phyloP scores from a whole-genome alignment of 2,888 invertebrate species.

The Apantesis nais region DNA sequence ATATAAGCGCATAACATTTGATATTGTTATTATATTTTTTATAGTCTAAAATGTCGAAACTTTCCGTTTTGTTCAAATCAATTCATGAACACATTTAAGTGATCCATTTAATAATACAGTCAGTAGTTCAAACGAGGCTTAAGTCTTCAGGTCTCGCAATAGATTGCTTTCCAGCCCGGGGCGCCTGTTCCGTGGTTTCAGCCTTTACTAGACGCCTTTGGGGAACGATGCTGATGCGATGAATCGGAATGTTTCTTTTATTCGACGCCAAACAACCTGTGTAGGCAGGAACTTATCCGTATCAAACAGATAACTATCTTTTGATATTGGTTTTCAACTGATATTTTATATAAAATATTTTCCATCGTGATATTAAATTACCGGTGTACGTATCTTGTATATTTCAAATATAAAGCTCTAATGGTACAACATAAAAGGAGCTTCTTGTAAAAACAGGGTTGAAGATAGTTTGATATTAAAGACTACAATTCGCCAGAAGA shows the following conservation, averaged over 20 bases:
- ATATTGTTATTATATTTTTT: too few relatives aligned
- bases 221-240: slow-evolving; percentile 50
- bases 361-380: not conserved
- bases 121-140: slow-evolving; percentile 48
- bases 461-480: slow-evolving; percentile 41
- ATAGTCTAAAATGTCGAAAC: not conserved
- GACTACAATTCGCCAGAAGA: slow-evolving; percentile 53
- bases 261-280: slow-evolving; percentile 44
- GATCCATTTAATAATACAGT: not conserved
- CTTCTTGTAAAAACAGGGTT: slow-evolving; percentile 34
- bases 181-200: slow-evolving; percentile 47
- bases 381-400: not conserved
- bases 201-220: slow-evolving; percentile 39
- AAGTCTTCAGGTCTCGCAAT: slow-evolving; percentile 41
- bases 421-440: slow-evolving; percentile 24
- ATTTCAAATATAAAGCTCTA: slow-evolving; percentile 11
- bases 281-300: slow-evolving; percentile 32
- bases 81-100: not conserved
- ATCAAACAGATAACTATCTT: slow-evolving; percentile 28
- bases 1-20: too few relatives aligned
- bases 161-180: slow-evolving; percentile 59
- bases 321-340: slow-evolving; percentile 19
- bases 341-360: not conserved
- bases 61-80: not conserved
- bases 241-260: slow-evolving; percentile 54